Base-by-base conservation (phyloP, 35 echinoderm and acorn worm genomes). In the Apostichopus parvimensis region DNA sequence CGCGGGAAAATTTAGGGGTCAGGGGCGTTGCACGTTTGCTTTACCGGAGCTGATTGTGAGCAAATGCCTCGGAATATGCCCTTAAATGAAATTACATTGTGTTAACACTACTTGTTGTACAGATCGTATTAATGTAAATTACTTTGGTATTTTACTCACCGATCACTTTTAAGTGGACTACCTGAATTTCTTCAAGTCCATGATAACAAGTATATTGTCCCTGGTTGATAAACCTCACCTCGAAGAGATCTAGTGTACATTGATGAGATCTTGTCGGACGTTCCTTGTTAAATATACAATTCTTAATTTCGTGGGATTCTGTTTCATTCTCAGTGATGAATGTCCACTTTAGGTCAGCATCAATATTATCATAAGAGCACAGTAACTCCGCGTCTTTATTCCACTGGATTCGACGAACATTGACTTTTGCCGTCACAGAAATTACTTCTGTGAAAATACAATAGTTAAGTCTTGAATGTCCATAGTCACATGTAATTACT, bases 161-260 rank as follows among this genome's bases (percentile, higher is more conserved):
- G 1, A 15, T 62, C 6, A 84, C 15, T 22, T 58, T 60, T 11
- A 84, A 56, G 21, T 21, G 17, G 5, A 60, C 8, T 21, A 18
- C 12, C 53, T 59, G 0, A n/a, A 84, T 58, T 15, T 58, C 81
- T 84, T 84, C 81, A 8, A 84, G 57, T 5, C 81, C 81, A 84
- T 84, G 81, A 52, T 84, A 58, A 84, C 81, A 84, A 6, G 9
- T 24, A 25, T 84, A 84, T 20, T 21, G 28, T 58, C 81, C 81
- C 9, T 84, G 54, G 81, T 84, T 58, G 17, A 13, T 58, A 22
- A 75, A 75, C 7, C 1, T 22, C 15, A 75, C 21, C 1, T n/a
- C n/a, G 14, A 1, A 5, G 18, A 75, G 15, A 6, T 18, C 7
- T 20, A 75, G 12, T 61, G 58, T 61, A 12, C 8, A 9, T 61